A percentile compares a stretch with the other conserved stretches of the same genome.
Conservation (phyloP, 1,140 invertebrate species). For the Diprion similis region DNA sequence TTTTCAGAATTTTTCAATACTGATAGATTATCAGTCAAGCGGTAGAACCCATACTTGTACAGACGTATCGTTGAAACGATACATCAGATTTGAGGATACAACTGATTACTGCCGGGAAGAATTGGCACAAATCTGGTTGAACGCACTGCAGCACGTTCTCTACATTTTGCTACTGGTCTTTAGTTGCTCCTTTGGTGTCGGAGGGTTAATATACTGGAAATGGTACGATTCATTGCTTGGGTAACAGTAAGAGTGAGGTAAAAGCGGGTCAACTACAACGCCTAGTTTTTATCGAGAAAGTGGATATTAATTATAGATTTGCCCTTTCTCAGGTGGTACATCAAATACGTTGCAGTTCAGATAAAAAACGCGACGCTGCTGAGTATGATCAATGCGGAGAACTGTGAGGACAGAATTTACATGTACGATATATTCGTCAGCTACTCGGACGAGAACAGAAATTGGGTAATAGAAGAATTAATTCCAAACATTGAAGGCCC, state of each 20-base stretch:
- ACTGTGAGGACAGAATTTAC: conserved; percentile 41
- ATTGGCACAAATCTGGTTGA: background rate
- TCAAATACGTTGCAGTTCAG: conserved; percentile 65
- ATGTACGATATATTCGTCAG: conserved; percentile 71
- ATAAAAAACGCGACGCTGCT: conserved; percentile 61
- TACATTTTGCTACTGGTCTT: conserved; percentile 38
- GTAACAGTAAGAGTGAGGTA: background rate
- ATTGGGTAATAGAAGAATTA: conserved; percentile 67
- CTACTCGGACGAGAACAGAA: conserved; percentile 67
- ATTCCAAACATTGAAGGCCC: conserved; percentile 65
- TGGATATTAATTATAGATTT: conserved; percentile 15
- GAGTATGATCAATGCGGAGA: conserved; percentile 54
- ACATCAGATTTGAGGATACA: background rate
- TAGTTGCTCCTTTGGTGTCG: conserved; percentile 38
- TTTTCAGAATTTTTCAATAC: conserved; percentile 45
- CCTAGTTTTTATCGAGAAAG: too few relatives aligned
- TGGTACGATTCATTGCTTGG: conserved; percentile 32
- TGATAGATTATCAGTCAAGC: conserved; percentile 44
- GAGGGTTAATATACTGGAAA: conserved; percentile 56
- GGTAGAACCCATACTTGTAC: conserved; percentile 47
- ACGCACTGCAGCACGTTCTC: conserved; percentile 20
- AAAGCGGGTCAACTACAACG: too few relatives aligned
- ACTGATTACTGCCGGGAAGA: background rate
- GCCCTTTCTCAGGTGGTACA: conserved; percentile 39
- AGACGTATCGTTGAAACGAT: conserved; percentile 36